Base-by-base conservation (phyloP, 2,113 vertebrate species). In the Rallus limicola region DNA sequence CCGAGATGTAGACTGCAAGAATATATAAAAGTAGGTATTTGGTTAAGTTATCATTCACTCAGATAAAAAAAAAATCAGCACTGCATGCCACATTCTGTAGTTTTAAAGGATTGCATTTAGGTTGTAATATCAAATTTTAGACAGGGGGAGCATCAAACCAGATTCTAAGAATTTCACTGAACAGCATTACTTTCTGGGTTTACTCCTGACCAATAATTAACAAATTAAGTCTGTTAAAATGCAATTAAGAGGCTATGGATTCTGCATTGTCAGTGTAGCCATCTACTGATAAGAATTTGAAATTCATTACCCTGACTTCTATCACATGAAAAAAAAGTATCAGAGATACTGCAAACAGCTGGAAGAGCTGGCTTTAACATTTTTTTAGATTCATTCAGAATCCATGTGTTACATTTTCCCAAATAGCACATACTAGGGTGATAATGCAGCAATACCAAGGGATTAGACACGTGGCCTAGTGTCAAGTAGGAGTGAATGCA, bases 401-500 rank as follows among this genome's bases (percentile, higher is more conserved):
- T 40, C 6, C 62, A 72, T 8, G 56, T 71, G 58, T 68, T 84
- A 65, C 25, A 29, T 81, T 81, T 80, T 86, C 28, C 46, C 38
- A 28, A 74, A 62, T 29, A 82, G 63, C 68, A 72, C 3, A 18
- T 19, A 56, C 75, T 85, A 58, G 72, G 40, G 90, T 46, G 83
- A 94, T 86, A 95, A 96, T 78, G 77, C 53, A 94, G 38, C 38
- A 93, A 94, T 65, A 82, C 67, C 63, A 58, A 65, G 75, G 69
- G 80, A 96, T 92, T 96, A 93, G 69, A 36, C 58, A 58, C 1
- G 1, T 21, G 58, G 74, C 64, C 72, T 33, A 62, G 62, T 62
- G 80, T 86, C 77, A 96, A 96, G 69, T 4, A 42, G 13, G 40
- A 95, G 58, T 24, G 62, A 91, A 92, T 12, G 77, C 95, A 92